Conservation (phyloP, 2,888 invertebrate genomes). For the Lasioglossum zephyrum region DNA sequence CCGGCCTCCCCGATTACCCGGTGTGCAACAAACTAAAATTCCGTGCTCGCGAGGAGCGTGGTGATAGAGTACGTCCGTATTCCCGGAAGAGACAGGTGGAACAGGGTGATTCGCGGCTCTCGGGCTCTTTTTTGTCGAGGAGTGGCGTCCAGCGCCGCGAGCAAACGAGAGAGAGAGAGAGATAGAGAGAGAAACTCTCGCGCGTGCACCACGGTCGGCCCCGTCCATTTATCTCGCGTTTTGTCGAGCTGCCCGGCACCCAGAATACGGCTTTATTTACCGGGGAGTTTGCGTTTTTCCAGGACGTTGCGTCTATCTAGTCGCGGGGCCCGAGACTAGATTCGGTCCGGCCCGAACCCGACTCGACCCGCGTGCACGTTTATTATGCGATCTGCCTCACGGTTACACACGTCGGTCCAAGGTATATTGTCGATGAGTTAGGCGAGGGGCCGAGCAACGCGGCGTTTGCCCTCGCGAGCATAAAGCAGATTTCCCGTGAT, state of each 20-base stretch:
- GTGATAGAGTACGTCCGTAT: conserved; percentile 36
- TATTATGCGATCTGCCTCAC: conserved; percentile 68
- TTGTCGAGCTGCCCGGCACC: conserved; percentile 66
- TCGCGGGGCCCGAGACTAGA: conserved; percentile 24
- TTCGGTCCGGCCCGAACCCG: not conserved
- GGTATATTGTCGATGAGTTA: conserved; percentile 66
- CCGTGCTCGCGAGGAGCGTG: conserved; percentile 27
- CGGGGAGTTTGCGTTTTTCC: conserved; percentile 69
- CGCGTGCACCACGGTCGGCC: conserved; percentile 22
- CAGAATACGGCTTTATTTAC: conserved; percentile 70
- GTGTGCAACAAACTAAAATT: conserved; percentile 45
- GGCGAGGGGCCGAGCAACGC: conserved; percentile 71
- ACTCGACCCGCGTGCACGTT: conserved; percentile 58
- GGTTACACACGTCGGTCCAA: conserved; percentile 54
- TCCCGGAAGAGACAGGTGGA: conserved; percentile 55
- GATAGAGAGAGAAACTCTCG: conserved; percentile 8
- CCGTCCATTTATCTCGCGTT: conserved; percentile 74
- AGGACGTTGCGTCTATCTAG: conserved; percentile 60
- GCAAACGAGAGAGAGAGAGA: conserved; percentile 42
- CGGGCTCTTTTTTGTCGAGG: conserved; percentile 25
- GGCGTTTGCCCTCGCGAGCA: conserved; percentile 73
- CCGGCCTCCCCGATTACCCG: conserved; percentile 28
- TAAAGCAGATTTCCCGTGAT: conserved; percentile 79
- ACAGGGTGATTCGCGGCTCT: conserved; percentile 45
- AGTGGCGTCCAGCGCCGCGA: conserved; percentile 55